Evolutionary conservation across 1,140 invertebrate species (phyloP).

Genomic region (Atta cephalotes): DNA sequence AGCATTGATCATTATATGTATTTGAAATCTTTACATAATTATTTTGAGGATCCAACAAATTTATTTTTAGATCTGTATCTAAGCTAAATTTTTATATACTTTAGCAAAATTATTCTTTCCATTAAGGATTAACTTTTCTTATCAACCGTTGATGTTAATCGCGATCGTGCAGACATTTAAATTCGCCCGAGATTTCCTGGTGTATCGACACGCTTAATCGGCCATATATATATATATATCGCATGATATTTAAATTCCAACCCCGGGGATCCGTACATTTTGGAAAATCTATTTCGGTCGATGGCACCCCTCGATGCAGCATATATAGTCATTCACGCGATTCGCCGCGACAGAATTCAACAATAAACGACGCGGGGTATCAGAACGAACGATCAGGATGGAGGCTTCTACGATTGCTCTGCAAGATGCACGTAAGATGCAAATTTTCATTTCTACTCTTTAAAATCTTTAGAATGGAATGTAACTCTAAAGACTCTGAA

Average conservation of each 20-base stretch:
- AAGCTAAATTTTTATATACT: too few relatives aligned
- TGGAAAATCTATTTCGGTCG: constrained; percentile 76
- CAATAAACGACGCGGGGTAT: constrained; percentile 52
- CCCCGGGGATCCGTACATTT: constrained; percentile 63
- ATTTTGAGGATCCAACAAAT: too few relatives aligned
- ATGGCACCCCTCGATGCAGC: constrained; percentile 23
- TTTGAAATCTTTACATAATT: too few relatives aligned
- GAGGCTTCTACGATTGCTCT: constrained; percentile 74
- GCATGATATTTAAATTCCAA: constrained; percentile 43
- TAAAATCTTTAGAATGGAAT: too few relatives aligned
- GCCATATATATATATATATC: background rate
- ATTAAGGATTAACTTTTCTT: background rate
- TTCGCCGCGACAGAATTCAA: constrained; percentile 12
- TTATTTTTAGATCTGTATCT: too few relatives aligned
- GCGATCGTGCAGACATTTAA: background rate
- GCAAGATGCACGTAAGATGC: constrained; percentile 77
- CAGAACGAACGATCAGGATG: constrained; percentile 70
- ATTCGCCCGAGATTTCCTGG: background rate
- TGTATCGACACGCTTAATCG: background rate
- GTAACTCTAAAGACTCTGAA: too few relatives aligned
- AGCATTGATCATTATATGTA: too few relatives aligned
- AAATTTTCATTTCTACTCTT: background rate
- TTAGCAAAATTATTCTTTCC: too few relatives aligned
- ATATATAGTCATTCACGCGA: constrained; percentile 17
- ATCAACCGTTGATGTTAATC: background rate